Evolutionary conservation across 2,888 invertebrate species (phyloP), one percentile per base, ranked within the genome.

Genomic region (Dugesia japonica): DNA sequence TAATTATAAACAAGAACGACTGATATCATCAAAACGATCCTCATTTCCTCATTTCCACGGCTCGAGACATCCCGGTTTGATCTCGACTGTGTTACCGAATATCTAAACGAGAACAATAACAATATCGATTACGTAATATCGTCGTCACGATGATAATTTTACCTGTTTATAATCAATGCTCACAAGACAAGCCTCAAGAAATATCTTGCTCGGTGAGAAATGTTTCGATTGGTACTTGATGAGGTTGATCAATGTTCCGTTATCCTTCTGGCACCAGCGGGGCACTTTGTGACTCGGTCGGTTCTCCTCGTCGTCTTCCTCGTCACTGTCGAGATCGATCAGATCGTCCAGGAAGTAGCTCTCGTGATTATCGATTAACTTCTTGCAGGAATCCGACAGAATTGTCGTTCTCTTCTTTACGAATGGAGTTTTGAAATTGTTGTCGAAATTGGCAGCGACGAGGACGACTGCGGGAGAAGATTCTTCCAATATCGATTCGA

Each of bases 361-460:
- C 7, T 56, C 56, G 23, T 56, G 56, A n/a, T n/a, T 56, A 23
- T n/a, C n/a, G 56, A 56, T 56, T 13, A 56, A 13, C 23, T 56
- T 56, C n/a, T 23, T n/a, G 23, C 56, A 56, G 23, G 56, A 56
- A 56, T 56, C 56, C 7, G 56, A 56, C n/a, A 56, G 17, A 13
- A 56, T 56, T n/a, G 56, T 20, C n/a, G 17, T 1, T 7, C 56
- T 4, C 56, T 56, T 56, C 17, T 56, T 56, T 23, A n/a, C 4
- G 56, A 56, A 56, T 9, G 56, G 56, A 56, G 56, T 56, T 23
- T 56, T n/a, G 56, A 56, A 56, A n/a, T n/a, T n/a, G n/a, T n/a
- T n/a, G n/a, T n/a, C n/a, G n/a, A n/a, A n/a, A n/a, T n/a, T n/a
- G n/a, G n/a, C n/a, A 7, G 4, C 31, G 13, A 13, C 4, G 4